Evolutionary conservation across 2,113 vertebrate genomes (phyloP), one percentile per base, ranked within the genome.

Genomic region (Ptilorrhoa leucosticta): DNA sequence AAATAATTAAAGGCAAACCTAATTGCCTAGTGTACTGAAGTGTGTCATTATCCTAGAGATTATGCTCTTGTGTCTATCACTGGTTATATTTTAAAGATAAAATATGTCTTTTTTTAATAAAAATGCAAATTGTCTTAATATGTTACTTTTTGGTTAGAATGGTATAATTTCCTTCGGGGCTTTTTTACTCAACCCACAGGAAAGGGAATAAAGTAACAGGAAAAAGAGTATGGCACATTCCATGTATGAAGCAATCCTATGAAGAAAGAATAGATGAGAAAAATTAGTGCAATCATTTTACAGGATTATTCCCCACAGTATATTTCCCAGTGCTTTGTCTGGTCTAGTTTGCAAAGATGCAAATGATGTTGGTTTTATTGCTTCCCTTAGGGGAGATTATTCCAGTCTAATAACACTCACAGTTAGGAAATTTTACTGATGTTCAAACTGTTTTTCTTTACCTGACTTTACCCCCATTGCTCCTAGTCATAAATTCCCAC

Each of bases 361-460:
- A 96, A 97, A 97, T 96, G 12, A 94, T 94, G 94, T 94, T n/a
- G 18, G 72, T 94, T 97, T 94, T 95, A 95, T 89, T 96, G 92
- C 76, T 94, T 72, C 90, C 96, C 96, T 97, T 68, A 89, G 96
- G 96, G 92, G 16, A 97, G 83, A 96, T 95, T 96, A 96, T 95
- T 97, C 90, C 60, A 87, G 86, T 48, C 88, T 93, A 94, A 96
- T 95, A 96, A 89, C 83, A 86, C 37, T 93, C 89, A 82, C 77
- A 85, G 94, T 96, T 78, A 94, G 86, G 88, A 95, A 96, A 96
- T 90, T 90, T 96, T 93, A 95, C 93, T 95, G 86, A 89, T 97
- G 92, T 95, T 96, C 88, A 89, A 84, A 87, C 60, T 93, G 83
- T 90, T 96, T 95, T 93, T 93, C 96, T 90, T 97, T 81, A 94